Conservation (phyloP, 2,113 vertebrate genomes). For the Oriolus oriolus region DNA sequence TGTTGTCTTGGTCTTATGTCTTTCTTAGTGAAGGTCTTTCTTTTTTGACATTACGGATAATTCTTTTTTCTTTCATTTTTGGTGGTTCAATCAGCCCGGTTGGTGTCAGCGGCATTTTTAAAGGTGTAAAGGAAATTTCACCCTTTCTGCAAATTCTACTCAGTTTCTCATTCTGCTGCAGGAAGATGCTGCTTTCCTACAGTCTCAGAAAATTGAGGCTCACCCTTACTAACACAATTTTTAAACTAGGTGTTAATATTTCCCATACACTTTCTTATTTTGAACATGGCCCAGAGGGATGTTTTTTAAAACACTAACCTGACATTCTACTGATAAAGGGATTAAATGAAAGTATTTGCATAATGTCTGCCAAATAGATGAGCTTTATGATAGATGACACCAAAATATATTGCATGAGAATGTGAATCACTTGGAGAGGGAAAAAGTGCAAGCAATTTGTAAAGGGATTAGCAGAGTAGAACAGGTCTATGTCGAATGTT, state of each 20-base stretch:
- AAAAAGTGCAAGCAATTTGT: background rate
- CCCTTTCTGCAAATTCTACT: background rate
- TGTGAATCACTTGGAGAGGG: background rate
- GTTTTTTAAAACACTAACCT: slow-evolving; percentile 30
- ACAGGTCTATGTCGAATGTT: background rate
- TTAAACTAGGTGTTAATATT: background rate
- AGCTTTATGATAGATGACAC: slow-evolving; percentile 17
- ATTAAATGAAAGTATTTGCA: slow-evolving; percentile 39
- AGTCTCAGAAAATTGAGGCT: background rate
- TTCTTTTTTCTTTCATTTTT: background rate
- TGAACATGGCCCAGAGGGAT: background rate
- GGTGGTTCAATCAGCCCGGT: background rate
- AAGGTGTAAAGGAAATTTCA: background rate
- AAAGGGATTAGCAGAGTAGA: background rate
- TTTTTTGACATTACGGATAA: background rate
- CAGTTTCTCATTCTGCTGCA: background rate
- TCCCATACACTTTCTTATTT: background rate
- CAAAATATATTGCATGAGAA: slow-evolving; percentile 13
- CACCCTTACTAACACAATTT: background rate
- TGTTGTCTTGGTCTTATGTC: background rate
- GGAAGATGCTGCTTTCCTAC: background rate
- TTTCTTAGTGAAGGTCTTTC: background rate
- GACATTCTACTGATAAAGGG: slow-evolving; percentile 29
- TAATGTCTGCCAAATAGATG: slow-evolving; percentile 5
- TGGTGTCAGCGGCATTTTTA: background rate